Percentiles rank a stretch among this genome's conserved stretches.
phyloP scores from a whole-genome alignment of 2,888 invertebrate genomes.

The Loripinus fragilis region DNA sequence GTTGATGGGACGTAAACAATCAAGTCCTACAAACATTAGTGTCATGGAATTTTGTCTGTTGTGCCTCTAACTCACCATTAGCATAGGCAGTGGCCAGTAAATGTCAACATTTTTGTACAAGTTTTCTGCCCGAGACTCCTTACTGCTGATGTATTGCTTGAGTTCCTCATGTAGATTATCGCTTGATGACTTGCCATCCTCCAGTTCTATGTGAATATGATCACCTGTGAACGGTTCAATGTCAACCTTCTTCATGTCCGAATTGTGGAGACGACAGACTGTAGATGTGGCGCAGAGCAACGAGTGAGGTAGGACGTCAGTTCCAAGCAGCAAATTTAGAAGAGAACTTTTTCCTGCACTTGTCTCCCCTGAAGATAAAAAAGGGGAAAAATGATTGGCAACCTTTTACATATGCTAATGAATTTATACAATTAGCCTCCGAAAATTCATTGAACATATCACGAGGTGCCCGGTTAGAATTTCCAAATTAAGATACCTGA shows the following conservation, averaged over 20 bases:
- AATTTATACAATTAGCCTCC: too few species aligned
- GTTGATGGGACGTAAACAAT: too few species aligned
- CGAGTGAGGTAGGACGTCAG: conserved; percentile 71
- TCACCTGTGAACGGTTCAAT: conserved; percentile 19
- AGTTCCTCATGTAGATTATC: conserved; percentile 30
- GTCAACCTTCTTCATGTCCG: conserved; percentile 39
- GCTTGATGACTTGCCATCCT: not conserved
- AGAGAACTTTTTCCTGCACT: conserved; percentile 79
- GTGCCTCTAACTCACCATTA: conserved; percentile 56
- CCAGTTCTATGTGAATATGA: not conserved
- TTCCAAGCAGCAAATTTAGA: conserved; percentile 74
- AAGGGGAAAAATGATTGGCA: too few species aligned
- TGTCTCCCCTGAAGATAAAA: conserved; percentile 70
- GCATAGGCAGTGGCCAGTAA: conserved; percentile 73
- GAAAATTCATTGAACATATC: too few species aligned
- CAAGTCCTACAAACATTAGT: too few species aligned
- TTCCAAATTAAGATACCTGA: too few species aligned
- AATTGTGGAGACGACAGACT: conserved; percentile 65
- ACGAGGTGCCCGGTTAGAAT: too few species aligned
- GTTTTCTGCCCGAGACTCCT: conserved; percentile 53
- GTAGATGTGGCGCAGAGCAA: conserved; percentile 76
- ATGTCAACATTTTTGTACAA: conserved; percentile 70
- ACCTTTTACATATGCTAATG: too few species aligned
- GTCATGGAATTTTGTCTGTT: too few species aligned
- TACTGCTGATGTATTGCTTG: conserved; percentile 46